Conservation (phyloP, 2,797 vertebrate genomes). For the Avahi laniger region DNA sequence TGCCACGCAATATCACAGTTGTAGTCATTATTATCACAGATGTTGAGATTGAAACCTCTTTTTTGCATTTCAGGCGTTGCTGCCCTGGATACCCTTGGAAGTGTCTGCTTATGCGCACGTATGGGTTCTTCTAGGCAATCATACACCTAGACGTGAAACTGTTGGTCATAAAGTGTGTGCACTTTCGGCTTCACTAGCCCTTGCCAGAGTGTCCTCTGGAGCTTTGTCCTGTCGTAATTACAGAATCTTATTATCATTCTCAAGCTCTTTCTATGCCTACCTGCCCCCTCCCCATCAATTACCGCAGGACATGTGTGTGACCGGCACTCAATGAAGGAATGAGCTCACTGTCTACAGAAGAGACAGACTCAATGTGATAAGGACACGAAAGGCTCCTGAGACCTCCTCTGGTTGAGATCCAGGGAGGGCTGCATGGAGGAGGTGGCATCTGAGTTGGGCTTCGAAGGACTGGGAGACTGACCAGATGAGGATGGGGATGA, state of each 20-base stretch:
- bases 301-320: background rate
- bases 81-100: background rate
- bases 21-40: background rate
- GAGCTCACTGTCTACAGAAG: conserved; percentile 47
- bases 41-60: background rate
- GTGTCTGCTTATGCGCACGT: background rate
- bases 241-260: background rate
- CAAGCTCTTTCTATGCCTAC: background rate
- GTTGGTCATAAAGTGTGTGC: background rate
- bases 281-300: background rate
- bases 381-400: background rate
- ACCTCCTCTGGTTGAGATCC: background rate
- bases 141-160: background rate
- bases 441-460: background rate
- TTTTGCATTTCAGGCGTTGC: background rate
- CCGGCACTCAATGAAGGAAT: background rate
- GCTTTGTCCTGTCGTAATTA: background rate
- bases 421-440: conserved; percentile 26
- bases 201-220: background rate
- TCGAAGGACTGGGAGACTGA: background rate
- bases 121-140: background rate
- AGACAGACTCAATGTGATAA: background rate
- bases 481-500: background rate
- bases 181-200: background rate
- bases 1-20: background rate